phyloP scores from a whole-genome alignment of 2,797 vertebrate species.

The Cyprinella venusta region DNA sequence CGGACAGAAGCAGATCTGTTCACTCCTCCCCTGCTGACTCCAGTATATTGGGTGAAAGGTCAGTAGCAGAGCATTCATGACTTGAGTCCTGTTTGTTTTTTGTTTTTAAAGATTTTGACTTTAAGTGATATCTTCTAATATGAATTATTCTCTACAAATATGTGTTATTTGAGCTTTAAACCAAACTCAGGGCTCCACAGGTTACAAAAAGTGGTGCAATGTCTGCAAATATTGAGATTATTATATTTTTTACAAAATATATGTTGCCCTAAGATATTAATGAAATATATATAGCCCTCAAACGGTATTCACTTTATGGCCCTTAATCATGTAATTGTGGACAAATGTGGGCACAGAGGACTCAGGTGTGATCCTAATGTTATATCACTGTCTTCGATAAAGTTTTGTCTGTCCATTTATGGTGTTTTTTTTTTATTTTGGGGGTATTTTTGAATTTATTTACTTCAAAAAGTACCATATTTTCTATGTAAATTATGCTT shows the following conservation, averaged over 20 bases:
- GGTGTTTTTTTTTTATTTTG: too few relatives aligned
- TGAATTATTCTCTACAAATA: not conserved
- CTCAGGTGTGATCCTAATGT: too few relatives aligned
- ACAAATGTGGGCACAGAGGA: too few relatives aligned
- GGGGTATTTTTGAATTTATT: too few relatives aligned
- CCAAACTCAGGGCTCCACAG: not conserved
- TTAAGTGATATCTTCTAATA: not conserved
- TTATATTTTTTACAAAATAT: not conserved
- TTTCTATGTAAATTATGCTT: too few relatives aligned
- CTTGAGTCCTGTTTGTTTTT: not conserved
- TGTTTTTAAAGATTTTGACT: not conserved
- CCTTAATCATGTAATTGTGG: too few relatives aligned
- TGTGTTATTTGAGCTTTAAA: too few relatives aligned
- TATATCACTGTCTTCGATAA: too few relatives aligned
- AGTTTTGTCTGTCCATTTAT: too few relatives aligned
- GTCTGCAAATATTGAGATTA: not conserved
- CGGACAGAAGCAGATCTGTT: not conserved
- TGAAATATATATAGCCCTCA: not conserved
- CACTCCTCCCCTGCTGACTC: not conserved
- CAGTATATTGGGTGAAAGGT: slow-evolving; percentile 17
- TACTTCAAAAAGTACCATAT: too few relatives aligned
- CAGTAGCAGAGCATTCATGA: not conserved
- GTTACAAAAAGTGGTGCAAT: not conserved
- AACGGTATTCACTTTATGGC: too few relatives aligned
- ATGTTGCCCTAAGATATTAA: not conserved